Conservation (phyloP, 2,113 vertebrate species). For the Oryzias melastigma region DNA sequence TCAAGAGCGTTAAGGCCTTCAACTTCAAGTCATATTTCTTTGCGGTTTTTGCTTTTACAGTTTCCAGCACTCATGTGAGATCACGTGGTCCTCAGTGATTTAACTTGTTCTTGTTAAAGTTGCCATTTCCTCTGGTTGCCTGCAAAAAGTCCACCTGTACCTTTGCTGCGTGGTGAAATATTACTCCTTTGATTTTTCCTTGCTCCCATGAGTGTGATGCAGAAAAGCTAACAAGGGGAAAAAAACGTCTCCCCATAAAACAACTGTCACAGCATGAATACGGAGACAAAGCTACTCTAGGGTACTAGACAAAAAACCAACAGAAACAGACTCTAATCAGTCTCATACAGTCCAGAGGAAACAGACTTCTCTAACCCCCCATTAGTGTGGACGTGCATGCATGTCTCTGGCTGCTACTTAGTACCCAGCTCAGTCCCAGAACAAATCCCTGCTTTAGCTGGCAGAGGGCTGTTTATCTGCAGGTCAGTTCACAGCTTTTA, state of each 20-base stretch:
- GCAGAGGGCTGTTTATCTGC: constrained; percentile 77
- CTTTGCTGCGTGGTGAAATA: constrained; percentile 37
- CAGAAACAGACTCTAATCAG: constrained; percentile 67
- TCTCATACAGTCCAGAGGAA: constrained; percentile 67
- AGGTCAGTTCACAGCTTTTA: constrained; percentile 80
- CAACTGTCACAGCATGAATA: constrained; percentile 35
- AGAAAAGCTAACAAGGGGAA: constrained; percentile 30
- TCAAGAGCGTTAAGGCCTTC: constrained; percentile 34
- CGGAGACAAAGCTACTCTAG: constrained; percentile 34
- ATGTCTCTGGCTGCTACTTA: constrained; percentile 54
- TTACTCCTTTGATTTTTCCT: constrained; percentile 34
- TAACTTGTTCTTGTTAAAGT: constrained; percentile 45
- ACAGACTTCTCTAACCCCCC: constrained; percentile 60
- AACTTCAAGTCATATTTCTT: constrained; percentile 54
- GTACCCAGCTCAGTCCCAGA: constrained; percentile 44
- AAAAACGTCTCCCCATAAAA: constrained; percentile 37
- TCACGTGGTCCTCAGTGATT: constrained; percentile 57
- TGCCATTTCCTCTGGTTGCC: constrained; percentile 42
- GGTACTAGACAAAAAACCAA: constrained; percentile 32
- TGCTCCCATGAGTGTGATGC: constrained; percentile 34
- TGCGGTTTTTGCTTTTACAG: constrained; percentile 46
- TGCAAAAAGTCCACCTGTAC: constrained; percentile 44
- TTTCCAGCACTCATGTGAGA: constrained; percentile 47
- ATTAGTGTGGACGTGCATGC: constrained; percentile 68
- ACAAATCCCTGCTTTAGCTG: constrained; percentile 59